phyloP scores from a whole-genome alignment of 2,113 vertebrate species.

The Desmodus rotundus region DNA sequence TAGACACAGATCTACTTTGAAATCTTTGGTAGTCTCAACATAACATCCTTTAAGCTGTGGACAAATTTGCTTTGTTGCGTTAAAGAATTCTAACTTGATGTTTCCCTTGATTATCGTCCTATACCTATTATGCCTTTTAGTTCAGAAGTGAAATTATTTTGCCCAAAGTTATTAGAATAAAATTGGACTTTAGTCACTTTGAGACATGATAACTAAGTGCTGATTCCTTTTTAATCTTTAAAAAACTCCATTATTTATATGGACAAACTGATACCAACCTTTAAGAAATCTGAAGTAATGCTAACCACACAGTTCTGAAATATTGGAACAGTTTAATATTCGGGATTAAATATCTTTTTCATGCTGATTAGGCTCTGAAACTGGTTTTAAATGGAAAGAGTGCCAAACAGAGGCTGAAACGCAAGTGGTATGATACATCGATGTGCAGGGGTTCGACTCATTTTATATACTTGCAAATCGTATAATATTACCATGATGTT shows the following conservation, averaged over 20 bases:
- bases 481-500: background rate
- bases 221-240: conserved; percentile 41
- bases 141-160: conserved; percentile 42
- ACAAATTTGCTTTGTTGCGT: background rate
- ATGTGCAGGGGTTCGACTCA: background rate
- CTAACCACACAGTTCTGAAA: background rate
- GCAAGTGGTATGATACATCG: background rate
- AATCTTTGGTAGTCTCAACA: background rate
- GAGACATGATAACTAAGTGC: background rate
- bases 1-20: background rate
- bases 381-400: background rate
- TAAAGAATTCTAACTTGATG: background rate
- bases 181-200: conserved; percentile 49
- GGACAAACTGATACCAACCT: background rate
- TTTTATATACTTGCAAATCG: background rate
- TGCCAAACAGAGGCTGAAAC: background rate
- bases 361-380: background rate
- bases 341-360: conserved; percentile 8
- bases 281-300: conserved; percentile 15
- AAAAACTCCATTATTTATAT: conserved; percentile 7
- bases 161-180: conserved; percentile 46
- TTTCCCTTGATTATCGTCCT: conserved; percentile 38
- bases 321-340: conserved; percentile 36
- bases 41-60: background rate
- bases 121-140: background rate